Evolutionary conservation across 2,888 invertebrate genomes (phyloP), one percentile per base, ranked within the genome.

Genomic region (Lasioglossum oenotherae): DNA sequence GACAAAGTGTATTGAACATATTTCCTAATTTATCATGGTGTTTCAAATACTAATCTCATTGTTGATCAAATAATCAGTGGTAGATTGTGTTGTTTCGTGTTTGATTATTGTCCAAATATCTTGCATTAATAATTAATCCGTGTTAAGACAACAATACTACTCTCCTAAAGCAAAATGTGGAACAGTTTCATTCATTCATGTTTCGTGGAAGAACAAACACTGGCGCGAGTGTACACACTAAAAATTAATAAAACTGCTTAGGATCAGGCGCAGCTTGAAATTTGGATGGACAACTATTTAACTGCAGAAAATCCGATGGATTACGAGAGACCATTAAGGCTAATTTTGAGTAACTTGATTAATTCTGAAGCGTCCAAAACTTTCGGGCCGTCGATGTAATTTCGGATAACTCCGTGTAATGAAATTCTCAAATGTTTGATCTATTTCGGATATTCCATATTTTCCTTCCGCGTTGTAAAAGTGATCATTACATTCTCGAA

Each of bases 291-390:
- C 31, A 84, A 85, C 80, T 85, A 84, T 46, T 76, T 53, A 72
- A 80, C 49, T 57, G 57, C 53, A 35, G 60, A 85, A 85, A 83
- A 85, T 85, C 84, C 84, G 76, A 80, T 76, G 80, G 84, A 60
- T 85, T 84, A 85, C 80, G 57, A 76, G 84, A 72, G 84, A 73
- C 84, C 85, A 84, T 85, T 85, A 85, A 80, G 67, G 85, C 38
- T 84, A 85, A 85, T 85, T 84, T 80, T 60, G 73, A 85, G 69
- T 85, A 85, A 84, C 84, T 74, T 76, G 80, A 60, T 85, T 85
- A 84, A 85, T 84, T 74, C 84, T 69, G 80, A 60, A 73, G 80
- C 67, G 76, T 67, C 80, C 35, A 76, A 85, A 85, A 85, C 80
- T 85, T 85, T 85, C 80, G 46, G 67, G 76, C 80, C 76, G 73